A percentile compares a stretch with the other conserved stretches of the same genome.
These are phyloP conservation scores for Eulemur coronatus DNA, from an alignment of 2,797 vertebrate species.

Conservation along the genomic window DNA sequence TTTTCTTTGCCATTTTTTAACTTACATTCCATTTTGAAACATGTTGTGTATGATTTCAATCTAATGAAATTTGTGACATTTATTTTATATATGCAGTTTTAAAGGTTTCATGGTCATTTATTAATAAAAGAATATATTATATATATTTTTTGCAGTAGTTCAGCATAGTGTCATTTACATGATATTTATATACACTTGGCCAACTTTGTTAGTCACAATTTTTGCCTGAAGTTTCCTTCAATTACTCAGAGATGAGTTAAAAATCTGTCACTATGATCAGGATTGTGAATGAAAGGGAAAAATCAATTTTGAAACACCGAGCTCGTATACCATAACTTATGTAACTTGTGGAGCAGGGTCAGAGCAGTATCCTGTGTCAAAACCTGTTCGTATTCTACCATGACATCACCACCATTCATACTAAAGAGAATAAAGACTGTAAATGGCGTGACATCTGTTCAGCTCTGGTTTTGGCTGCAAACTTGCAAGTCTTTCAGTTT, in stretches of 20 bases:
- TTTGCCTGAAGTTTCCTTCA: not conserved
- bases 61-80: not conserved
- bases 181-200: not conserved
- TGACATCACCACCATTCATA: not conserved
- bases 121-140: not conserved
- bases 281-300: not conserved
- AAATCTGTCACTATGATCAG: not conserved
- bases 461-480: not conserved
- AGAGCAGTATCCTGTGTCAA: not conserved
- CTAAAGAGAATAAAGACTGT: not conserved
- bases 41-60: not conserved
- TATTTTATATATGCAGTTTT: not conserved
- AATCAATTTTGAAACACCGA: not conserved
- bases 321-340: fast-evolving
- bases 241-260: not conserved
- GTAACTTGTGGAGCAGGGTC: not conserved
- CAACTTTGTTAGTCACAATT: not conserved
- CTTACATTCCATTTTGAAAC: not conserved
- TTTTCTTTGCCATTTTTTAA: not conserved
- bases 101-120: not conserved
- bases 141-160: not conserved
- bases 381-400: fast-evolving
- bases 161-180: not conserved
- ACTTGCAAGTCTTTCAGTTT: not conserved
- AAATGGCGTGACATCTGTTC: not conserved